These are phyloP conservation scores for Echinops telfairi DNA, from an alignment of 2,113 vertebrate genomes.

Conservation along the genomic window DNA sequence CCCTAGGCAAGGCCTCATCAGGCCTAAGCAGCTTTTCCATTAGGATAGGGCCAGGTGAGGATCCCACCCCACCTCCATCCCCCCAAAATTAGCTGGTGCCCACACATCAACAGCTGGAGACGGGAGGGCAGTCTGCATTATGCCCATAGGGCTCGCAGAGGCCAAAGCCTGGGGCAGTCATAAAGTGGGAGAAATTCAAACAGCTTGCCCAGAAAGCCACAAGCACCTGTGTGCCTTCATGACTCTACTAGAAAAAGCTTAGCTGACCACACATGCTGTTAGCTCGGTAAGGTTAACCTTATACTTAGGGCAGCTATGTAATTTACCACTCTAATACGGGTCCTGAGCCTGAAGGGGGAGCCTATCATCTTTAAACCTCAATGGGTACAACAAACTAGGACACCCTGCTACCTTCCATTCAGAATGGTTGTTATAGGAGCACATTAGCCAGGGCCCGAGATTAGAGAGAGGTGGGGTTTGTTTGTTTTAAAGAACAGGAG, in stretches of 20 bases:
- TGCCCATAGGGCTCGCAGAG: too few species aligned
- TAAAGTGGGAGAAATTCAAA: background rate
- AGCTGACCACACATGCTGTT: background rate
- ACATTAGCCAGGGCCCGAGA: conserved; percentile 9
- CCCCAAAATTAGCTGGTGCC: too few species aligned
- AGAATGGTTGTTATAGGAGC: background rate
- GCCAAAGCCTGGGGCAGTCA: background rate
- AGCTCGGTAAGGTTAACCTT: background rate
- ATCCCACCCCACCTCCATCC: too few species aligned
- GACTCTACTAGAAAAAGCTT: background rate
- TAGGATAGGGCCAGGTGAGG: too few species aligned
- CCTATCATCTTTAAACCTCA: background rate
- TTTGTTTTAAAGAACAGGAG: background rate
- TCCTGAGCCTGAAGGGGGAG: background rate
- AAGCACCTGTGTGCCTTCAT: background rate
- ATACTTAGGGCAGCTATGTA: background rate
- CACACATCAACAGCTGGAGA: too few species aligned
- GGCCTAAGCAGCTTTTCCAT: too few species aligned
- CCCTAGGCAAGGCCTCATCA: background rate
- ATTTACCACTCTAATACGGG: conserved; percentile 5
- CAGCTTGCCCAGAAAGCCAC: background rate
- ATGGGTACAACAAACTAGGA: too few species aligned
- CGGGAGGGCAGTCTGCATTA: too few species aligned
- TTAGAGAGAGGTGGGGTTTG: background rate
- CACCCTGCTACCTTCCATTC: too few species aligned